Evolutionary conservation across 2,888 invertebrate species (phyloP), one percentile per base, ranked within the genome.

Genomic region (Ophioninae sp.): DNA sequence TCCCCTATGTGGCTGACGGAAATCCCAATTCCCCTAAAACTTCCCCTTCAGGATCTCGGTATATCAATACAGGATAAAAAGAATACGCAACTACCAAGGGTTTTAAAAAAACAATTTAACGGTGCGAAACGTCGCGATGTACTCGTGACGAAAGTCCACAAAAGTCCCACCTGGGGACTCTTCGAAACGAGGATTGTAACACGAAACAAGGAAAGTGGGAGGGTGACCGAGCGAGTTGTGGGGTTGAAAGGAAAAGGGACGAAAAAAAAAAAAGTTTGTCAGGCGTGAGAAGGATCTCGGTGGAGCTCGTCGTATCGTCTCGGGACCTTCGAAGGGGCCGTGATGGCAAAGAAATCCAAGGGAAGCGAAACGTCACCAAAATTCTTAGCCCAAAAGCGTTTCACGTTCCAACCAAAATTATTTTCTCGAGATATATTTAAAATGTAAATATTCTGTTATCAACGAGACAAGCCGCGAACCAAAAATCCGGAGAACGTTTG

Each of bases 391-490:
- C 13, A 74, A 78, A 81, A 83, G 61, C 76, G 61, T 70, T 70
- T 39, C 59, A 7, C 10, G 56, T 13, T 23, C 61, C 72, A 20
- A 37, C 39, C 41, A 23, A 30, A 20, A 41, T 61, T 70, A 13
- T 17, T 23, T 23, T 79, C 61, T 82, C 85, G 89, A 88, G 92
- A 92, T 92, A 44, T 44, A 44, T 44, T 44, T 44, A 92, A 92
- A 92, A 92, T 92, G 92, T 92, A 92, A 92, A 92, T 92, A 92
- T 91, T 89, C 88, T 87, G 91, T 91, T 92, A 92, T 92, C 92
- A 91, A 83, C 87, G 77, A 82, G 84, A 81, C 76, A 65, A 68
- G 61, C 50, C 75, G 69, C 21, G 69, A 56, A 77, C 68, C 61
- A 39, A 86, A 76, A 79, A 65, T 84, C 78, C 50, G 74, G 85